Conservation (phyloP, 1,140 invertebrate genomes). For the Drosophila kepulauana region DNA sequence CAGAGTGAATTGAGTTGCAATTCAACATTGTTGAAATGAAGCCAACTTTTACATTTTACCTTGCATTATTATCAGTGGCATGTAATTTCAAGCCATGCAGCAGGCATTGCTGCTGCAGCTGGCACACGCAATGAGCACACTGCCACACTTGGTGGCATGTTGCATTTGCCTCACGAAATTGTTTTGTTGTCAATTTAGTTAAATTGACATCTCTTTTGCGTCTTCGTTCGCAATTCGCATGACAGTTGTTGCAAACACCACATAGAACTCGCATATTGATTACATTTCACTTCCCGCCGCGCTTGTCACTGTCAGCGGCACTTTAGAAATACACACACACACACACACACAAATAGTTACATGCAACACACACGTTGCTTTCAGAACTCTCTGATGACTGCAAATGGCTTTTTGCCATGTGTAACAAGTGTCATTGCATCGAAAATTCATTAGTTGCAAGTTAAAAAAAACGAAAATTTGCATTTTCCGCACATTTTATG, state of each 20-base stretch:
- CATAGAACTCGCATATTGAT: conserved; percentile 74
- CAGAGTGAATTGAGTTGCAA: conserved; percentile 57
- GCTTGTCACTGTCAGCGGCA: conserved; percentile 65
- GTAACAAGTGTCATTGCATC: conserved; percentile 41
- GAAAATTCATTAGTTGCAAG: conserved; percentile 62
- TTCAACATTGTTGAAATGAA: conserved; percentile 49
- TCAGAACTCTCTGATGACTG: neutral
- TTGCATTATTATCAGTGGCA: conserved; percentile 47
- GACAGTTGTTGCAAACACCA: conserved; percentile 16
- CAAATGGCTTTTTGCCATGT: conserved; percentile 35
- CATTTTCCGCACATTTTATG: conserved; percentile 37
- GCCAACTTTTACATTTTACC: conserved; percentile 32
- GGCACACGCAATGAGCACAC: conserved; percentile 12
- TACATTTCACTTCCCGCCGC: conserved; percentile 71
- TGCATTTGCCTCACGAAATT: conserved; percentile 58
- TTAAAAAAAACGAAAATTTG: conserved; percentile 50
- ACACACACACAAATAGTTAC: neutral
- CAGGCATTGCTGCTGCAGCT: conserved; percentile 4
- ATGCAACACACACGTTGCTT: neutral
- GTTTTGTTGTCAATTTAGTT: conserved; percentile 61
- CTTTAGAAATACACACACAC: conserved; percentile 8
- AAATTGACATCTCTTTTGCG: conserved; percentile 68
- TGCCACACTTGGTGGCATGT: conserved; percentile 15
- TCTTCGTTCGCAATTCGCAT: conserved; percentile 46
- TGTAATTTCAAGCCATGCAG: conserved; percentile 22